Evolutionary conservation across 2,888 invertebrate genomes (phyloP).

Genomic region (Cheilosia vulpina): DNA sequence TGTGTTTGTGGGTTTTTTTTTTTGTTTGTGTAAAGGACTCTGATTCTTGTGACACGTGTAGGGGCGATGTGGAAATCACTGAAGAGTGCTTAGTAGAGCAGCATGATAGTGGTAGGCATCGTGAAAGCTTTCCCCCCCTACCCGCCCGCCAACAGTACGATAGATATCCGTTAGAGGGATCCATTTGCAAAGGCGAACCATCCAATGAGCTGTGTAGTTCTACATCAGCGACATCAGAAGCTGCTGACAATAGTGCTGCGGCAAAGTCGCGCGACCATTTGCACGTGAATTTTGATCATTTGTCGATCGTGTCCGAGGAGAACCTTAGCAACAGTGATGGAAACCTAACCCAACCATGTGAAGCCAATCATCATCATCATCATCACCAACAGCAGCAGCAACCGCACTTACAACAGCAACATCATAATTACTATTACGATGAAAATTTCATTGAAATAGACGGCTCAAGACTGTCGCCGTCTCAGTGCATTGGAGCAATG

Average conservation of each 20-base stretch:
- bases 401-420: neutral
- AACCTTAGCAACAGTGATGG: constrained; percentile 83
- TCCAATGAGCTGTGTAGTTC: constrained; percentile 29
- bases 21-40: constrained; percentile 78
- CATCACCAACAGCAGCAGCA: constrained; percentile 9
- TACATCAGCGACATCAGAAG: constrained; percentile 11
- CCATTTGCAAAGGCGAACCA: constrained; percentile 11
- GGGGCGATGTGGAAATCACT: constrained; percentile 77
- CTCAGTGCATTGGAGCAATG: constrained; percentile 77
- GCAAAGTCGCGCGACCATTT: constrained; percentile 83
- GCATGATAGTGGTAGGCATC: constrained; percentile 72
- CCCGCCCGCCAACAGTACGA: constrained; percentile 43
- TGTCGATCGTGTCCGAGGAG: constrained; percentile 91
- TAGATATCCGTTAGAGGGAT: constrained; percentile 26
- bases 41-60: constrained; percentile 83
- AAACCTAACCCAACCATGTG: constrained; percentile 41
- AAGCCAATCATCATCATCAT: constrained; percentile 18
- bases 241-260: constrained; percentile 24
- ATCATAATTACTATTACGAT: constrained; percentile 44
- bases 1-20: neutral
- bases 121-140: constrained; percentile 17
- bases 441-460: constrained; percentile 76
- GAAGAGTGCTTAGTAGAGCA: constrained; percentile 78
- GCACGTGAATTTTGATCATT: constrained; percentile 87
- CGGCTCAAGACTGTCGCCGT: constrained; percentile 78